Base-by-base conservation (phyloP, 1,140 invertebrate genomes). In the Zaprionus vittiger region DNA sequence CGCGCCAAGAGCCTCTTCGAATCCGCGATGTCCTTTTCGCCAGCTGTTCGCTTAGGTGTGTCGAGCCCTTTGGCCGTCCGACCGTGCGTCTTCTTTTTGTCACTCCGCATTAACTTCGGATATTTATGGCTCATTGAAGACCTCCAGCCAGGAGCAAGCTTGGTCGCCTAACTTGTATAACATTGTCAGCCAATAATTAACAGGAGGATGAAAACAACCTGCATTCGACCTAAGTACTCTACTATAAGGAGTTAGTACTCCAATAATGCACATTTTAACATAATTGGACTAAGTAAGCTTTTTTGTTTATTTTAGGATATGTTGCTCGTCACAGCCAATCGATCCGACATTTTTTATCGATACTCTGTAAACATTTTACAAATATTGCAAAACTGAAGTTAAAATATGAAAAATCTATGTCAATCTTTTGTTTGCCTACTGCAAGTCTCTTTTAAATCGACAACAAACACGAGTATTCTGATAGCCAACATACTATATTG, bases 21-120 rank as follows among this genome's bases (percentile, higher is more conserved):
- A 38, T 75, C 69, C 70, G 63, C 77, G 67, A 52, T 80, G 84
- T 81, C 80, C 80, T 75, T 73, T 67, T 65, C 12, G 60, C 59
- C 63, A 60, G 54, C 60, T 64, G 47, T 31, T n/a, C n/a, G 31
- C 47, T 59, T 63, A 87, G 83, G 80, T 87, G 80, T 47, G 20
- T 26, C 22, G 15, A n/a, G 14, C 52, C 66, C 41, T 49, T 5
- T 3, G 7, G 37, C 12, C 17, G 12, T 5, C n/a, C 31, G 55
- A 44, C 65, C 31, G 34, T 24, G 47, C 28, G 26, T 59, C 37
- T 41, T 55, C 38, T 59, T 55, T 73, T 77, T 86, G 77, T 83
- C 85, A 79, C 66, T 63, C 79, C 49, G 85, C 85, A 90, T 89
- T 90, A 89, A 84, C 81, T 85, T 90, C 90, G 67, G 67, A 83